Base-by-base conservation (phyloP, 2,113 vertebrate genomes). In the Sprattus sprattus region DNA sequence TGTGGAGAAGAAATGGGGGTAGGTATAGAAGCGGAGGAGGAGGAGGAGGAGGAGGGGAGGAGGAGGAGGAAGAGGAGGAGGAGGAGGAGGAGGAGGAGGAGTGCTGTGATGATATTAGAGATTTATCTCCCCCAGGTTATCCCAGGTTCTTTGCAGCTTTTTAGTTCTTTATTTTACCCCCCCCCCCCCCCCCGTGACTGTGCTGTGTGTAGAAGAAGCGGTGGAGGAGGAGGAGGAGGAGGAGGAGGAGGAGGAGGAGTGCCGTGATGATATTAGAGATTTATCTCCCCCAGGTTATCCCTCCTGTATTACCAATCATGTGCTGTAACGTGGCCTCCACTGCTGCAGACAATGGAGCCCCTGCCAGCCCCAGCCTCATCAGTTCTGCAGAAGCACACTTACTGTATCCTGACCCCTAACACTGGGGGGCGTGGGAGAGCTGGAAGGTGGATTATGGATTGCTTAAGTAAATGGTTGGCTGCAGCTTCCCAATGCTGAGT, bases 91-190 rank as follows among this genome's bases (percentile, higher is more conserved):
- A 64, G n/a, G 57, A 71, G n/a, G 25, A 28, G n/a, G 25, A 7
- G 64, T 39, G 46, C 45, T 39, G 52, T 83, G 90, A 89, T 39
- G 28, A 89, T 93, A 91, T 84, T 78, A 0, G 80, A 89, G 90
- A 92, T 94, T 93, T 89, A 92, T 94, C 91, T 93, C 86, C 82
- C 89, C 89, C 90, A 50, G 93, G 93, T 91, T 92, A 92, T 91
- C 91, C 67, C 88, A n/a, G n/a, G n/a, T 18, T 57, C 54, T 57
- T 18, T 20, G 54, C 54, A 57, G 3, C n/a, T n/a, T n/a, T n/a
- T n/a, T n/a, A n/a, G n/a, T 18, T 57, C 54, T 57, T 57, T 57
- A 57, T 57, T 57, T 57, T 57, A 20, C 54, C 6, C 54, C 54
- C 4, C 54, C 18, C 54, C n/a, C n/a, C n/a, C n/a, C 16, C 54